Conservation (phyloP, 2,113 vertebrate species). For the Hyla sarda region DNA sequence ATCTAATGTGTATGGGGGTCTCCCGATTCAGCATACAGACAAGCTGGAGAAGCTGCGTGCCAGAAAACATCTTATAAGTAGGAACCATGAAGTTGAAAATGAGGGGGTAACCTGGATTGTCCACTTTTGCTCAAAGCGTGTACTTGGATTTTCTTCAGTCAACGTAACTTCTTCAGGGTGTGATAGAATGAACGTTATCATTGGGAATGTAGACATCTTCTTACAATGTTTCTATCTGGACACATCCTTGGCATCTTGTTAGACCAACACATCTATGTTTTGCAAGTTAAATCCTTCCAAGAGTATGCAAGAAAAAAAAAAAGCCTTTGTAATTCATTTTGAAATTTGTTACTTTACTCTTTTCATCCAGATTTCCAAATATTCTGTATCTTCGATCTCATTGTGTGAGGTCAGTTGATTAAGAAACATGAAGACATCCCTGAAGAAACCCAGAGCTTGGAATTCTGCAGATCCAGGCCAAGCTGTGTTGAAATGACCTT, state of each 20-base stretch:
- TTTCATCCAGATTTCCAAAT: constrained; percentile 28
- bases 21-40: no score
- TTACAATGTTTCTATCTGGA: not conserved
- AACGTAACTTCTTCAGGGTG: no score
- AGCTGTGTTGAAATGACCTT: constrained; percentile 47
- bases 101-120: no score
- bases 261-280: not conserved
- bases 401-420: constrained; percentile 50
- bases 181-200: not conserved
- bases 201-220: not conserved
- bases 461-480: constrained; percentile 26
- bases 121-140: no score
- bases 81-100: no score
- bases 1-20: no score
- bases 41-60: no score
- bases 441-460: constrained; percentile 9
- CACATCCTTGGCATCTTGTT: not conserved
- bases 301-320: not conserved
- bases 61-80: no score
- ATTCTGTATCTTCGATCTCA: constrained; percentile 44
- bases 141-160: no score
- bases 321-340: constrained; percentile 28
- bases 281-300: not conserved
- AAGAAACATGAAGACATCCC: constrained; percentile 47
- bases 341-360: constrained; percentile 18